These are phyloP conservation scores for Cynoglossus semilaevis DNA, from an alignment of 2,113 vertebrate species.

Conservation along the genomic window DNA sequence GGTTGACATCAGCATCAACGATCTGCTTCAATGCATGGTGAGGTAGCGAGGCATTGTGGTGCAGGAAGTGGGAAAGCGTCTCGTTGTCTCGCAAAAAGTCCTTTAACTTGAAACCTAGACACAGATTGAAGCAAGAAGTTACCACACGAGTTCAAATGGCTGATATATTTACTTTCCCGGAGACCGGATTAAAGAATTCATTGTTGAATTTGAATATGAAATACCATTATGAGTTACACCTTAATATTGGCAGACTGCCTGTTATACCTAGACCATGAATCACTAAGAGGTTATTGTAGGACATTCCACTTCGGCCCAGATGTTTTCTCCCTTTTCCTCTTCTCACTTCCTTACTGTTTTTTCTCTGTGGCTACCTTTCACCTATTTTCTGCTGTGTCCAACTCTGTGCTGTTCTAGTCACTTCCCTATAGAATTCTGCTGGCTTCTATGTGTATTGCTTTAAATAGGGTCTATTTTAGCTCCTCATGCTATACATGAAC, in stretches of 20 bases:
- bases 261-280: too few relatives aligned
- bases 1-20: slow-evolving; percentile 82
- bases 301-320: slow-evolving; percentile 50
- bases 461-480: neutral
- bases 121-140: neutral
- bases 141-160: too few relatives aligned
- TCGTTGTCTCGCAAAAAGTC: slow-evolving; percentile 90
- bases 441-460: neutral
- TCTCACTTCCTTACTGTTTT: neutral
- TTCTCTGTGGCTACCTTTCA: neutral
- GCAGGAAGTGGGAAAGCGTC: slow-evolving; percentile 88
- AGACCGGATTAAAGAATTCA: too few relatives aligned
- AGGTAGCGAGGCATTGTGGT: slow-evolving; percentile 83
- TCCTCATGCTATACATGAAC: too few relatives aligned
- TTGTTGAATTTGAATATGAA: too few relatives aligned
- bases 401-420: neutral
- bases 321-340: slow-evolving; percentile 5
- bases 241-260: too few relatives aligned
- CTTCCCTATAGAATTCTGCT: neutral
- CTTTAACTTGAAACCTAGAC: slow-evolving; percentile 85
- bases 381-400: neutral
- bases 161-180: too few relatives aligned
- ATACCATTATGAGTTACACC: too few relatives aligned
- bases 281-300: slow-evolving; percentile 56
- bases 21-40: slow-evolving; percentile 78